Conservation (phyloP, 1,140 invertebrate genomes). For the Wiebesia pumilae region DNA sequence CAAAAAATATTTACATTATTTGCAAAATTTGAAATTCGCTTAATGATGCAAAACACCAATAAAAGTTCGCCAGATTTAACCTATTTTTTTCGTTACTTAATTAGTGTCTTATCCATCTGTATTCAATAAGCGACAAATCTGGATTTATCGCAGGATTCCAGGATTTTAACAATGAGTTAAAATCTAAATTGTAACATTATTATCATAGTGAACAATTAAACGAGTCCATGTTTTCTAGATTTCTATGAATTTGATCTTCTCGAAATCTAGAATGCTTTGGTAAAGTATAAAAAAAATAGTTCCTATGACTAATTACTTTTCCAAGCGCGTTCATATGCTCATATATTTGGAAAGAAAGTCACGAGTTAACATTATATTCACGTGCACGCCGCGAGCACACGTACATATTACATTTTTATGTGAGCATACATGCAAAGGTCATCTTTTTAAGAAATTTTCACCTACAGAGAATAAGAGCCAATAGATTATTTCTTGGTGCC, state of each 20-base stretch:
- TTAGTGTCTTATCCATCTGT: background rate
- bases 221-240: background rate
- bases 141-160: background rate
- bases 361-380: background rate
- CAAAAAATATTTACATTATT: background rate
- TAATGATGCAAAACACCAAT: slow-evolving; percentile 8
- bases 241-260: background rate
- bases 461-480: background rate
- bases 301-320: background rate
- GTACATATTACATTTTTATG: background rate
- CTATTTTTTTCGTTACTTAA: background rate
- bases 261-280: background rate
- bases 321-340: background rate
- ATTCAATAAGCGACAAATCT: background rate
- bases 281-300: background rate
- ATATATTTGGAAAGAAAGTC: slow-evolving; percentile 1
- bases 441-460: slow-evolving; percentile 29
- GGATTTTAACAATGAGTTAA: background rate
- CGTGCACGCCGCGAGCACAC: background rate
- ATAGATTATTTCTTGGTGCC: background rate
- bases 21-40: background rate
- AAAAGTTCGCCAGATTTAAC: background rate
- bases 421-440: background rate
- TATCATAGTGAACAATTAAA: background rate
- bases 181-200: background rate